Conservation (phyloP, 2,888 invertebrate genomes). For the Noctua comes region DNA sequence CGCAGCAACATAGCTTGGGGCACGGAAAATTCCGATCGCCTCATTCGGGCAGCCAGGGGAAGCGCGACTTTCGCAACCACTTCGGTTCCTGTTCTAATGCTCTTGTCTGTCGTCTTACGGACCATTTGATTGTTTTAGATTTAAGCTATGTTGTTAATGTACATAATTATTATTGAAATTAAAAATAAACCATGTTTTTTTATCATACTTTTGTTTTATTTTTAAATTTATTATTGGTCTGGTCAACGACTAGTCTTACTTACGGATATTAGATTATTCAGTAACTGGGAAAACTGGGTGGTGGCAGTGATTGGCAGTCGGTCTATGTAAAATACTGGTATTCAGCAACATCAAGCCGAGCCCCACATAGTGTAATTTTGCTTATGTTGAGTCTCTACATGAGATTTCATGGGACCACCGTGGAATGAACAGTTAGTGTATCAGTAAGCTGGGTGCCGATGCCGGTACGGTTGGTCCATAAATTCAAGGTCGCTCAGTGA, state of each 20-base stretch:
- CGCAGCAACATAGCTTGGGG: conserved; percentile 84
- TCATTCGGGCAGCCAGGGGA: conserved; percentile 75
- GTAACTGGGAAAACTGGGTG: too few relatives aligned
- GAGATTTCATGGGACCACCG: too few relatives aligned
- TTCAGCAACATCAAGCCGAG: too few relatives aligned
- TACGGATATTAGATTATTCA: too few relatives aligned
- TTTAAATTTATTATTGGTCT: neutral
- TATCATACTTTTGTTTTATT: neutral
- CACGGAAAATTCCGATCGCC: conserved; percentile 75
- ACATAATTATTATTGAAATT: neutral
- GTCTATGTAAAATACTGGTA: too few relatives aligned
- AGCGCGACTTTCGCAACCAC: conserved; percentile 71
- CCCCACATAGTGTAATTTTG: too few relatives aligned
- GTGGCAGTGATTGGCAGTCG: too few relatives aligned
- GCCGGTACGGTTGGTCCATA: too few relatives aligned
- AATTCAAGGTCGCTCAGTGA: too few relatives aligned
- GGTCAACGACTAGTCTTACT: neutral
- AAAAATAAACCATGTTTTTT: conserved; percentile 4
- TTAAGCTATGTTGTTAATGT: neutral
- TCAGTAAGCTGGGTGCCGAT: neutral
- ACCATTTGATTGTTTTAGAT: conserved; percentile 48
- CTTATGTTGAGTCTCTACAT: too few relatives aligned
- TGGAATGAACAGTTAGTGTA: too few relatives aligned
- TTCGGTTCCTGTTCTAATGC: conserved; percentile 71
- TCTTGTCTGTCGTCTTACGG: conserved; percentile 64